phyloP scores from a whole-genome alignment of 2,113 vertebrate species.

The Dendropsophus ebraccatus region DNA sequence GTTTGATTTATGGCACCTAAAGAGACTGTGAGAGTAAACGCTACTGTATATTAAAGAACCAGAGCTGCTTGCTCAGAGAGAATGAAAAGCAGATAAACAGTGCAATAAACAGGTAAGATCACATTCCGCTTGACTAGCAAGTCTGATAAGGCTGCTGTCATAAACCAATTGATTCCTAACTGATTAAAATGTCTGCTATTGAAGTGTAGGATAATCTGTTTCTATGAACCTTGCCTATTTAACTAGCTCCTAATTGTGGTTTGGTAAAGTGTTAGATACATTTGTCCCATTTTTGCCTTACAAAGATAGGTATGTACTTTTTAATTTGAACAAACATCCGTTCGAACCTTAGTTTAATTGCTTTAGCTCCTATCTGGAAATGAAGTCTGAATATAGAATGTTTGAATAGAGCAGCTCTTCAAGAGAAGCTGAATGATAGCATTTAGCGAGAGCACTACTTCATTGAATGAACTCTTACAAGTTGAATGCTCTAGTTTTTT shows the following conservation, averaged over 20 bases:
- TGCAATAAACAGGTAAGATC: conserved; percentile 45
- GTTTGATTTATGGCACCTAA: conserved; percentile 33
- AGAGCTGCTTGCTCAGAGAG: conserved; percentile 20
- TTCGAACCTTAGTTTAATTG: conserved; percentile 40
- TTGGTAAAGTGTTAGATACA: conserved; percentile 6
- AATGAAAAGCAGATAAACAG: conserved; percentile 44
- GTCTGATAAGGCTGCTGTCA: conserved; percentile 43
- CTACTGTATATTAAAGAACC: conserved; percentile 25
- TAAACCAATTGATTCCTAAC: conserved; percentile 39
- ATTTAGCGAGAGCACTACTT: conserved; percentile 46
- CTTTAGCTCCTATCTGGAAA: conserved; percentile 28
- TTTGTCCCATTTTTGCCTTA: conserved; percentile 6
- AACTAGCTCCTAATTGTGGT: conserved; percentile 12
- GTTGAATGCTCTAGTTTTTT: conserved; percentile 46
- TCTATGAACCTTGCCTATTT: conserved; percentile 15
- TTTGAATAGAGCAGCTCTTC: conserved; percentile 41
- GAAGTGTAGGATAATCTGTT: conserved; percentile 9
- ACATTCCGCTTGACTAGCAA: conserved; percentile 28
- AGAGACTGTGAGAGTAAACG: conserved; percentile 38
- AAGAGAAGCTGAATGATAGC: conserved; percentile 38
- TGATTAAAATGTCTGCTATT: conserved; percentile 32
- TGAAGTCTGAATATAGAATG: conserved; percentile 42
- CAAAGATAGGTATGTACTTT: conserved; percentile 30
- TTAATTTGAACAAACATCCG: conserved; percentile 43
- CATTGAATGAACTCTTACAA: conserved; percentile 25